phyloP scores from a whole-genome alignment of 2,113 vertebrate genomes.

The Megaptera novaeangliae region DNA sequence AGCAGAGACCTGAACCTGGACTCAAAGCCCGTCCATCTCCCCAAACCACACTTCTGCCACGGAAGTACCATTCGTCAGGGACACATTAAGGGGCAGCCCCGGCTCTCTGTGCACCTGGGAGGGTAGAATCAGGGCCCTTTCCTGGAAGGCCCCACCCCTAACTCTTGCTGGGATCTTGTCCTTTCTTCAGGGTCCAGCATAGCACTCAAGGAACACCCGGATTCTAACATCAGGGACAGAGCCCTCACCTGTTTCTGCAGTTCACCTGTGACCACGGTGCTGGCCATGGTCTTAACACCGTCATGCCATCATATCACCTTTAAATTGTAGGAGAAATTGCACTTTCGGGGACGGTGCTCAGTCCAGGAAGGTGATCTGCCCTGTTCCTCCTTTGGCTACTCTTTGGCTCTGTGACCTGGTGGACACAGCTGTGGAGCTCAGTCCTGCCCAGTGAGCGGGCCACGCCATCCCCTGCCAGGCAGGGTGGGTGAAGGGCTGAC shows the following conservation, averaged over 20 bases:
- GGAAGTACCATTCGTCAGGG: not conserved
- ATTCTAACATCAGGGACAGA: not conserved
- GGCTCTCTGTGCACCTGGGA: not conserved
- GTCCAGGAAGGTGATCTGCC: not conserved
- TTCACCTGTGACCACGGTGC: fast-evolving
- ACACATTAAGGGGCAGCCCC: not conserved
- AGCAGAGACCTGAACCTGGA: not conserved
- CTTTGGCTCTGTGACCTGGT: fast-evolving
- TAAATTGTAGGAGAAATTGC: not conserved
- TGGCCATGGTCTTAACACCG: not conserved
- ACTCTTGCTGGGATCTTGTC: not conserved
- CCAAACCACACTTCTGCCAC: not conserved
- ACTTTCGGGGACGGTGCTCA: not conserved
- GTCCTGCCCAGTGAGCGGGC: not conserved
- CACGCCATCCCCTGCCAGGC: fast-evolving
- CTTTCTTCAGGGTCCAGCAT: not conserved
- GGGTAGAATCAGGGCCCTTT: not conserved
- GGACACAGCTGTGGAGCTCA: not conserved
- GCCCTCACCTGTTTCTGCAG: not conserved
- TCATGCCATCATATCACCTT: not conserved
- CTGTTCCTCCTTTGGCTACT: fast-evolving
- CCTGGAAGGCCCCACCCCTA: not conserved
- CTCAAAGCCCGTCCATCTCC: fast-evolving
- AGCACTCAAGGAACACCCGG: not conserved
- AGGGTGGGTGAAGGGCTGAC: not conserved